Base-by-base conservation (phyloP, 2,797 vertebrate genomes). In the Spinibarbus caldwelli region DNA sequence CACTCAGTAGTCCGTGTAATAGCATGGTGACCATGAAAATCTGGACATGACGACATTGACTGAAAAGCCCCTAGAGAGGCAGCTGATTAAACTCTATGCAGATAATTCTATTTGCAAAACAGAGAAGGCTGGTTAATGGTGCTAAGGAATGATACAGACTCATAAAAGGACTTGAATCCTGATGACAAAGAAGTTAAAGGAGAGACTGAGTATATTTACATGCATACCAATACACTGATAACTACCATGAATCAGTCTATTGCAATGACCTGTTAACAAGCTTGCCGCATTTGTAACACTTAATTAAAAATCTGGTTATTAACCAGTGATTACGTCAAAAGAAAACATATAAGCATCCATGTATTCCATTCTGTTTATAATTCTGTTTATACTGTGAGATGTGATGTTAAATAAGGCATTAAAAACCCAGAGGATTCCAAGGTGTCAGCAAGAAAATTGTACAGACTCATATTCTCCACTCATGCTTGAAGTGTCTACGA, bases 1-100 rank as follows among this genome's bases (percentile, higher is more conserved):
- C 67, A 21, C 31, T 77, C 5, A 52, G 64, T 23, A 82, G 38
- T 34, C 68, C 0, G n/a, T 26, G 23, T 36, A 75, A 83, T n/a
- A 43, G 54, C 36, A 73, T 21, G 6, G 43, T 2, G 26, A 12
- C 19, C 2, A 26, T 62, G 71, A 19, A 59, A 66, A 17, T 83
- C 29, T 34, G 70, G 54, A 47, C 38, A 64, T 83, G 57, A 83
- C 0, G 43, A 75, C 57, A 76, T 52, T 45, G 70, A 73, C 36
- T 23, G 12, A 82, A 72, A 64, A 8, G 6, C 49, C 80, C 36
- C 45, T 15, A 31, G 49, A n/a, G n/a, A 62, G 21, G 41, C 59
- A 31, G 52, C 23, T 41, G 19, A 73, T 82, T 73, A 62, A 82
- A 6, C n/a, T 72, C 49, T 14, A 45, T 73, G 41, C 8, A 29